phyloP scores from a whole-genome alignment of 2,797 vertebrate species.

The Melanotaenia pygmaea region DNA sequence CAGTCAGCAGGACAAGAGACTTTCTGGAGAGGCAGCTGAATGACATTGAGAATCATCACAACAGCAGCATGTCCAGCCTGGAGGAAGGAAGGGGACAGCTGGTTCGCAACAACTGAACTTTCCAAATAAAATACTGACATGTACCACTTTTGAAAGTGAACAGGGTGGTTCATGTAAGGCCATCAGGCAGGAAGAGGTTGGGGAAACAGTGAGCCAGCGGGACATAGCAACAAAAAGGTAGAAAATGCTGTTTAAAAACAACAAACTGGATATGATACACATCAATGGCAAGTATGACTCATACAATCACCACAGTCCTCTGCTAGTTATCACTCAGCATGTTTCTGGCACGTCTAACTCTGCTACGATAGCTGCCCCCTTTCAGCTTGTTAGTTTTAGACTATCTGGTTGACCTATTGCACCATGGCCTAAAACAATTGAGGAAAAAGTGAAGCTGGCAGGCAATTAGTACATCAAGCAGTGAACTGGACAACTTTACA shows the following conservation, averaged over 20 bases:
- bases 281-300: not conserved
- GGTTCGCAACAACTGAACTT: not conserved
- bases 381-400: not conserved
- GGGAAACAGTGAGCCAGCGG: not conserved
- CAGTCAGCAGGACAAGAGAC: not conserved
- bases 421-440: not conserved
- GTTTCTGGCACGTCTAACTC: not conserved
- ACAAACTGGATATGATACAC: not conserved
- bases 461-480: not conserved
- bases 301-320: too few relatives aligned
- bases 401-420: not conserved
- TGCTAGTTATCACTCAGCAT: not conserved
- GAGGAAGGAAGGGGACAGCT: not conserved
- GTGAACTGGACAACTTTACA: not conserved
- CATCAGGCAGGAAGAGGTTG: not conserved
- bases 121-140: not conserved
- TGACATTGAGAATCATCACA: not conserved
- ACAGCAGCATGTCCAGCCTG: not conserved
- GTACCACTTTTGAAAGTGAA: not conserved
- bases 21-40: not conserved
- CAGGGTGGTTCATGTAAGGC: not conserved
- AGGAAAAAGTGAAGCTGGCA: not conserved
- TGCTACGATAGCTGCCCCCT: not conserved
- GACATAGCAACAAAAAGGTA: too few relatives aligned
- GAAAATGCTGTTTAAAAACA: not conserved